phyloP scores from a whole-genome alignment of 2,113 vertebrate genomes.

The Gallinago undulata region DNA sequence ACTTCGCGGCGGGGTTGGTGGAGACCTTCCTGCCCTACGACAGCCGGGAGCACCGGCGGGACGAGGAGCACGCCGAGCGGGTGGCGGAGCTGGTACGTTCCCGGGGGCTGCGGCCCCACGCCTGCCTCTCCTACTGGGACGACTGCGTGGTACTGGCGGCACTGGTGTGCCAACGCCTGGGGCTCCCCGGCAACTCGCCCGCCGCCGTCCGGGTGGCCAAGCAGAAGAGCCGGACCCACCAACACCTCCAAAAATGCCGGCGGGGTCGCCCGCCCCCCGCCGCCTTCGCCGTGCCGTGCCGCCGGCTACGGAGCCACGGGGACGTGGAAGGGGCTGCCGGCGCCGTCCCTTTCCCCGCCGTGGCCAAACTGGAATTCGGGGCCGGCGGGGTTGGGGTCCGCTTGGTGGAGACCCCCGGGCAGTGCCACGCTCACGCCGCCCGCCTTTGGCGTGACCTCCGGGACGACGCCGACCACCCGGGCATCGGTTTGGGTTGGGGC shows the following conservation, averaged over 20 bases:
- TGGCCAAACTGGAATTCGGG: constrained; percentile 83
- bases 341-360: constrained; percentile 74
- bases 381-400: constrained; percentile 75
- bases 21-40: constrained; percentile 80
- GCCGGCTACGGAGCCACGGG: constrained; percentile 65
- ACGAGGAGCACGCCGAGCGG: constrained; percentile 74
- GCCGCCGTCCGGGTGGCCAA: constrained; percentile 77
- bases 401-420: constrained; percentile 64
- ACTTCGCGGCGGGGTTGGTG: constrained; percentile 80
- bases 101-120: constrained; percentile 70
- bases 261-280: constrained; percentile 64
- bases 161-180: constrained; percentile 74
- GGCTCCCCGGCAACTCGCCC: constrained; percentile 67
- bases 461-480: constrained; percentile 73
- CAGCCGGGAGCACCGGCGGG: constrained; percentile 74
- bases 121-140: constrained; percentile 84
- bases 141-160: constrained; percentile 82
- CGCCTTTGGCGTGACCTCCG: constrained; percentile 72
- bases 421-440: constrained; percentile 76
- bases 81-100: constrained; percentile 69
- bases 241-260: constrained; percentile 62
- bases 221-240: constrained; percentile 81
- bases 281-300: constrained; percentile 75
- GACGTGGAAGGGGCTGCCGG: constrained; percentile 70
- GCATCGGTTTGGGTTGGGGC: constrained; percentile 81